phyloP scores from a whole-genome alignment of 2,797 vertebrate genomes.

The Natrix natrix region DNA sequence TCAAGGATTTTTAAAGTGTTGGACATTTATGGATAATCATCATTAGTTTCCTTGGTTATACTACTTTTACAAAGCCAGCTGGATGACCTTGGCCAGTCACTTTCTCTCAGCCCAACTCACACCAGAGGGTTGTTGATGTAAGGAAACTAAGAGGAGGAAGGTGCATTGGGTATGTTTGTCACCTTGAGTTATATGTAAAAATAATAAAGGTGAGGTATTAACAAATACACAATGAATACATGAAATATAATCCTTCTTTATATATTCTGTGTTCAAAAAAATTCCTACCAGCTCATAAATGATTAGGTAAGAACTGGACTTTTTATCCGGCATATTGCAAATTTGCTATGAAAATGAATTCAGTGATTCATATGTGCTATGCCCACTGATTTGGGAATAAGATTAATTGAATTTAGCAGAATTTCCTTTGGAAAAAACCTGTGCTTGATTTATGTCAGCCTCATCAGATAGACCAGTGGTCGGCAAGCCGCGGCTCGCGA shows the following conservation, averaged over 20 bases:
- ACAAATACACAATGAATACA: neutral
- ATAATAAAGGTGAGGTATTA: neutral
- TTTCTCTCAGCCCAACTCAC: too few relatives aligned
- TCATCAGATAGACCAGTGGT: neutral
- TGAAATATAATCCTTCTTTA: neutral
- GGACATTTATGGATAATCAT: neutral
- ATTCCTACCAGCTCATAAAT: neutral
- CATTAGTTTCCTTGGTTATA: neutral
- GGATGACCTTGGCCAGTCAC: too few relatives aligned
- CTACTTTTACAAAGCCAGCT: neutral
- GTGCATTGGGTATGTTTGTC: too few relatives aligned
- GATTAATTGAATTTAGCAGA: neutral
- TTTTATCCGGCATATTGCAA: neutral
- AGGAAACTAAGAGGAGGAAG: too few relatives aligned
- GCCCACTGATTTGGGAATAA: neutral
- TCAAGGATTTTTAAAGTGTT: neutral
- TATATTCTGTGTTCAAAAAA: neutral
- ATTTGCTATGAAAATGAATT: neutral
- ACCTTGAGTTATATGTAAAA: neutral
- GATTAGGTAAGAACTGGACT: neutral
- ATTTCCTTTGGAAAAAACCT: neutral
- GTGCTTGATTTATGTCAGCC: neutral
- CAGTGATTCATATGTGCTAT: neutral
- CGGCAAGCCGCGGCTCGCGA: too few relatives aligned
- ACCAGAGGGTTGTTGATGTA: too few relatives aligned